These are phyloP conservation scores for Psilopogon haemacephalus DNA, from an alignment of 2,113 vertebrate species.

Conservation along the genomic window DNA sequence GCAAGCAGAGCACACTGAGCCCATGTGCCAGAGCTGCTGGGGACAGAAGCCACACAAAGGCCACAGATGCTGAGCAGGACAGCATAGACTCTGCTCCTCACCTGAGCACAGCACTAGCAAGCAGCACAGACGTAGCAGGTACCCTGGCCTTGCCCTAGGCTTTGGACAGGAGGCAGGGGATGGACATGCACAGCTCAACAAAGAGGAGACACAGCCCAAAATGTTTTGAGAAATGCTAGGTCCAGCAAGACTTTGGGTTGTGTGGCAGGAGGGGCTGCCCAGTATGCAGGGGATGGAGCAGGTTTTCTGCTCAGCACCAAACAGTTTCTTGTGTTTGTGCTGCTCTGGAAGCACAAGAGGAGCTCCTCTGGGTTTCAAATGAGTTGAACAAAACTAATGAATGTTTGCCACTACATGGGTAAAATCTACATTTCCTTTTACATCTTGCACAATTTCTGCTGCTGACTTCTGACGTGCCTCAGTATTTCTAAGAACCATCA, in stretches of 20 bases:
- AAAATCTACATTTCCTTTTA: neutral
- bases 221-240: neutral
- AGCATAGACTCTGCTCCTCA: rapidly evolving
- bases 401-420: neutral
- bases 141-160: neutral
- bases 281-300: neutral
- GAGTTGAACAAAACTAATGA: neutral
- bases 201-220: neutral
- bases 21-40: rapidly evolving
- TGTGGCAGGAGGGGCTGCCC: neutral
- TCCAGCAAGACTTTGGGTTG: neutral
- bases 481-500: neutral
- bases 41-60: neutral
- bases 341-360: neutral
- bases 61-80: rapidly evolving
- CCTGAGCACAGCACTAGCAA: neutral
- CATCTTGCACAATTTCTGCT: neutral
- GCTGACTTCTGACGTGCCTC: neutral
- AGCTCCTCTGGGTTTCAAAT: neutral
- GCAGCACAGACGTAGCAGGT: neutral
- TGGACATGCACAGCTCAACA: neutral
- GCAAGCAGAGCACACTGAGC: neutral
- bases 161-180: neutral
- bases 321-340: neutral
- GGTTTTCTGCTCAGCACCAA: neutral